phyloP scores from a whole-genome alignment of 2,113 vertebrate species.

The Tringa solitaria region DNA sequence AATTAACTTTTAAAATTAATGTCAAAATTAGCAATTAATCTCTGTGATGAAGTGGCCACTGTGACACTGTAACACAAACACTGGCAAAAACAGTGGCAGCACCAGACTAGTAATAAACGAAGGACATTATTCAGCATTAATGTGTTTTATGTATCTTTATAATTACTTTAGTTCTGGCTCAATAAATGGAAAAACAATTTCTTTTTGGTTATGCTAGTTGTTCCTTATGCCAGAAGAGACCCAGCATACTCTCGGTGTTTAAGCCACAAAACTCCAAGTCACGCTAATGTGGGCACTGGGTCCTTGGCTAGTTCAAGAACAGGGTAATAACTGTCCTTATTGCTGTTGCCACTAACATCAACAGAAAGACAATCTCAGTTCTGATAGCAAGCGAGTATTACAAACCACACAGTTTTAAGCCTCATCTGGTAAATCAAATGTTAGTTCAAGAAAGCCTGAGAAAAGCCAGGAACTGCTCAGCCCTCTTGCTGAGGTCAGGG shows the following conservation, averaged over 20 bases:
- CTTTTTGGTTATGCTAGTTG: background rate
- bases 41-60: background rate
- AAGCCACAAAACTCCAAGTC: background rate
- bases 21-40: slow-evolving; percentile 23
- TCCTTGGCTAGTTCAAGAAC: background rate
- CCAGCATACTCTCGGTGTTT: background rate
- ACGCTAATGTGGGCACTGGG: background rate
- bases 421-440: background rate
- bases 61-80: background rate
- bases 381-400: background rate
- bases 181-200: background rate
- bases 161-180: background rate
- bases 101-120: background rate
- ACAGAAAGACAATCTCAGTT: background rate
- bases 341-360: background rate
- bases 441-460: background rate
- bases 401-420: background rate
- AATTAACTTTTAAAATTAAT: slow-evolving; percentile 3
- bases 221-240: background rate
- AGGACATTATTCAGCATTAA: background rate
- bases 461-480: background rate
- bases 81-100: background rate
- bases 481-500: background rate
- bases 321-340: background rate
- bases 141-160: background rate